A percentile compares a stretch with the other conserved stretches of the same genome.
phyloP scores from a whole-genome alignment of 2,113 vertebrate genomes.

The Gallinago media region DNA sequence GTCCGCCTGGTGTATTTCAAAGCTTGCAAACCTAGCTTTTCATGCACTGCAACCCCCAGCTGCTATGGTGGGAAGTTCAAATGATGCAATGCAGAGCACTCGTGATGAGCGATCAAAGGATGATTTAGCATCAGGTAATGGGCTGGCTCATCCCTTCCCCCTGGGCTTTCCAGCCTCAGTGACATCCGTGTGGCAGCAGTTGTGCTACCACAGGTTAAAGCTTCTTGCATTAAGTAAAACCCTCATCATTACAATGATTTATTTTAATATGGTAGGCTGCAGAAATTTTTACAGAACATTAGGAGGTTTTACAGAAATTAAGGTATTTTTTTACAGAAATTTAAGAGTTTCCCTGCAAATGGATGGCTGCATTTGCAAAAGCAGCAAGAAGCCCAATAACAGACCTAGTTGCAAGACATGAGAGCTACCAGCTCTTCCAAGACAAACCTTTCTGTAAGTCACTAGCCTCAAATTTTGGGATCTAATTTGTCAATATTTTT shows the following conservation, averaged over 20 bases:
- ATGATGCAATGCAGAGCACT: background rate
- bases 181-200: background rate
- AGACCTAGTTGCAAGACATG: background rate
- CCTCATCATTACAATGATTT: background rate
- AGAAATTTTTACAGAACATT: too few relatives aligned
- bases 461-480: background rate
- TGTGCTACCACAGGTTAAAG: background rate
- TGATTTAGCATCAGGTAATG: background rate
- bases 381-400: background rate
- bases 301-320: too few relatives aligned
- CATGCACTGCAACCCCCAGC: background rate
- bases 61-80: background rate
- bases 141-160: background rate
- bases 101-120: background rate
- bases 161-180: background rate
- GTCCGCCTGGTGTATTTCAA: background rate
- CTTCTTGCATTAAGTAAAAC: background rate
- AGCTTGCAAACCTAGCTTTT: background rate
- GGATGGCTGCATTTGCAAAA: background rate
- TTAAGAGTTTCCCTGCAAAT: background rate
- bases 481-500: background rate
- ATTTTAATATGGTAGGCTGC: background rate
- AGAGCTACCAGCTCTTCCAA: background rate
- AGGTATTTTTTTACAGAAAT: background rate
- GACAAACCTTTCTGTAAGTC: background rate